Conservation (phyloP, 1,140 invertebrate species). For the Radopholus similis region DNA sequence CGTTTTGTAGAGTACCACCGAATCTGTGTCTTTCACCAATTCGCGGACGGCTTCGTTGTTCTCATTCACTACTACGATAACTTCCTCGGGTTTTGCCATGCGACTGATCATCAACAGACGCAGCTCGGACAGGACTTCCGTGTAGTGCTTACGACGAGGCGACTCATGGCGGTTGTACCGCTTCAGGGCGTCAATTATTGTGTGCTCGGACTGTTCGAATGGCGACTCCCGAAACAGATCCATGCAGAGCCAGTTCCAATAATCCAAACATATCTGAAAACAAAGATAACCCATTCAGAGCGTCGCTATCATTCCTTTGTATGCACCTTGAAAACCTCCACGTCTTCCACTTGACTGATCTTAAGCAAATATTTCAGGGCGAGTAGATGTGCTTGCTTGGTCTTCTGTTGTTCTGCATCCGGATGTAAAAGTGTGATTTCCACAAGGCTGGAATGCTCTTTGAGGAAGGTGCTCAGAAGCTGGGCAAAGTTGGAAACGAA, state of each 20-base stretch:
- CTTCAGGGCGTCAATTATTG: slow-evolving; percentile 34
- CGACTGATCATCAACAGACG: slow-evolving; percentile 97
- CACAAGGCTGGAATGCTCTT: slow-evolving; percentile 76
- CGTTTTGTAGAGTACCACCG: slow-evolving; percentile 98
- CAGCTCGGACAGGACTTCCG: slow-evolving; percentile 77
- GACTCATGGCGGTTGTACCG: slow-evolving; percentile 45
- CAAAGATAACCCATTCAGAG: neutral
- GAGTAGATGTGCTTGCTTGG: slow-evolving; percentile 25
- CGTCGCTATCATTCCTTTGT: neutral
- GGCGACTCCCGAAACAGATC: slow-evolving; percentile 77
- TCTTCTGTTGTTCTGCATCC: slow-evolving; percentile 11
- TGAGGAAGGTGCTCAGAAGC: slow-evolving; percentile 92
- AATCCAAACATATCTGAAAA: slow-evolving; percentile 76
- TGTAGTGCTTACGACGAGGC: slow-evolving; percentile 71
- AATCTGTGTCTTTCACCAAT: slow-evolving; percentile 99
- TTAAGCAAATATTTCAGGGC: slow-evolving; percentile 83
- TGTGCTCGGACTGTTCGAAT: slow-evolving; percentile 65
- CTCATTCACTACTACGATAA: slow-evolving; percentile 99
- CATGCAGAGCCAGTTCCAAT: slow-evolving; percentile 88
- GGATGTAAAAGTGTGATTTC: slow-evolving; percentile 34
- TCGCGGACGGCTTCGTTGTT: slow-evolving; percentile 98
- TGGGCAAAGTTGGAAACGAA: slow-evolving; percentile 97
- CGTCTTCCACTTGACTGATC: slow-evolving; percentile 91
- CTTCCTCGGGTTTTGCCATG: slow-evolving; percentile 99
- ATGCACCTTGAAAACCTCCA: slow-evolving; percentile 95